phyloP scores from a whole-genome alignment of 2,113 vertebrate species.

The Hyperoodon ampullatus region DNA sequence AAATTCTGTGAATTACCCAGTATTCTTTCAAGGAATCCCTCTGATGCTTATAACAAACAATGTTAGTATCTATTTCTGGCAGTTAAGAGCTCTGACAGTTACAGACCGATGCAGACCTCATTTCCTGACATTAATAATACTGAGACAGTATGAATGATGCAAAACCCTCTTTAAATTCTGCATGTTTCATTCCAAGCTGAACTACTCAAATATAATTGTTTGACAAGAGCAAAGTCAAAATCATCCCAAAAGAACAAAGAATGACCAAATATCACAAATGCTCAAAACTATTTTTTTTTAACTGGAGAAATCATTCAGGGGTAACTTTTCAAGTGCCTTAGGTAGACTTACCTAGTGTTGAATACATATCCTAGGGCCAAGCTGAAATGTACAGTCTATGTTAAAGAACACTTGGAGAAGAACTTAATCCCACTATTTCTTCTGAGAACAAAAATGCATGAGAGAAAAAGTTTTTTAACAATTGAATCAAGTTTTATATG shows the following conservation, averaged over 20 bases:
- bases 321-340: neutral
- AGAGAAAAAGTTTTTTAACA: neutral
- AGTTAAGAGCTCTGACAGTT: neutral
- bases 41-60: neutral
- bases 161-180: constrained; percentile 30
- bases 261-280: neutral
- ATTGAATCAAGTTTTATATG: neutral
- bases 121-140: neutral
- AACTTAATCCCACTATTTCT: neutral
- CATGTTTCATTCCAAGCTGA: neutral
- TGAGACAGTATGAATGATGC: neutral
- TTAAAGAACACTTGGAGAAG: neutral
- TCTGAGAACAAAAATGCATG: neutral
- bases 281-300: neutral
- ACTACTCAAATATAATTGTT: neutral
- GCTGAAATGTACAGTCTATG: neutral
- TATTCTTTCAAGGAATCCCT: neutral
- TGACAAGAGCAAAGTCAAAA: constrained; percentile 28
- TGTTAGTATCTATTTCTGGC: too few relatives aligned
- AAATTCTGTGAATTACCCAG: neutral
- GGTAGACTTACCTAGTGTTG: neutral
- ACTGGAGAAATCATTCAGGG: neutral
- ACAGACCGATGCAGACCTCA: neutral
- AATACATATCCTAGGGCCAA: neutral
- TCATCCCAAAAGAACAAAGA: neutral